Conservation (phyloP, 2,797 vertebrate genomes). For the Lagocephalus sceleratus region DNA sequence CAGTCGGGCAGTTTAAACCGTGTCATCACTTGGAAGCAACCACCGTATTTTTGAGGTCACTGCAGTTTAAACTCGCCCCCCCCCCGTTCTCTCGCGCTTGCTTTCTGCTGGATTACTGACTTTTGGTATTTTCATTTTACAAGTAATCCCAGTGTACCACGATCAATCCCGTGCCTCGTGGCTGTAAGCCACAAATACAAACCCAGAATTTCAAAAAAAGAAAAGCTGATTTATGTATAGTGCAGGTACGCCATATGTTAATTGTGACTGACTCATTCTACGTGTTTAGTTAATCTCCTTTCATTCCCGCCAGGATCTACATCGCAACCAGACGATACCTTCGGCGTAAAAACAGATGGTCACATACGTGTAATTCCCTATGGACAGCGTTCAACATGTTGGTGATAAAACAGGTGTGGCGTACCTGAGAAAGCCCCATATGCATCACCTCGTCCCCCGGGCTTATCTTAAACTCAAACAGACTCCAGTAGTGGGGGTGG, state of each 20-base stretch:
- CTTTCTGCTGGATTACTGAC: conserved; percentile 61
- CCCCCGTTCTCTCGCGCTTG: conserved; percentile 44
- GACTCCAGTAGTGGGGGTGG: conserved; percentile 18
- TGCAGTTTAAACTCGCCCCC: conserved; percentile 40
- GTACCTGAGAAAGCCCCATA: conserved; percentile 25
- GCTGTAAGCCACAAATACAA: conserved; percentile 19
- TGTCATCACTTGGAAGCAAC: conserved; percentile 22
- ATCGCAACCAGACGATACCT: conserved; percentile 12
- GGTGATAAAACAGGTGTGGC: conserved; percentile 31
- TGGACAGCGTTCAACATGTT: conserved; percentile 3
- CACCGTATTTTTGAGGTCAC: conserved; percentile 39
- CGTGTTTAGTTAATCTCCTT: conserved; percentile 32
- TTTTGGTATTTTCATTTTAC: conserved; percentile 64
- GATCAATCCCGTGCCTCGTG: conserved; percentile 49
- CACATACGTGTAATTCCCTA: neutral
- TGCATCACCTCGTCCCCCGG: conserved; percentile 17
- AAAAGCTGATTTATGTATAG: conserved; percentile 20
- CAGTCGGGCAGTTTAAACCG: conserved; percentile 16
- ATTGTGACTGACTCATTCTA: conserved; percentile 27
- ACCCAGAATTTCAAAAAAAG: conserved; percentile 3
- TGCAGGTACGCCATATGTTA: conserved; percentile 4
- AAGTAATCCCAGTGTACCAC: conserved; percentile 64
- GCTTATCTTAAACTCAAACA: conserved; percentile 53
- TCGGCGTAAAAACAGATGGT: neutral
- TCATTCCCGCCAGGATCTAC: conserved; percentile 10